Conservation (phyloP, 2,797 vertebrate species). For the Lutjanus campechanus region DNA sequence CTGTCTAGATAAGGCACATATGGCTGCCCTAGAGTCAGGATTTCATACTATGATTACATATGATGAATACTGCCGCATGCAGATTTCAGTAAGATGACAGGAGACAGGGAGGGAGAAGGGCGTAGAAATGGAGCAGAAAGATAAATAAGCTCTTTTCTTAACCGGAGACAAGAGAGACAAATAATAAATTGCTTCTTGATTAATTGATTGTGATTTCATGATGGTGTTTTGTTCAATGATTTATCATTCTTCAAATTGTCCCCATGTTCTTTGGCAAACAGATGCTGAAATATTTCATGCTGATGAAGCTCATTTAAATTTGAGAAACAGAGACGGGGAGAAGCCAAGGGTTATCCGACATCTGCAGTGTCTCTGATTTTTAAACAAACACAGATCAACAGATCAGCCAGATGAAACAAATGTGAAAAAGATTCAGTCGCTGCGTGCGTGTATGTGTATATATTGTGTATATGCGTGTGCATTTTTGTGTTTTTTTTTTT, state of each 20-base stretch:
- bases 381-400: slow-evolving; percentile 76
- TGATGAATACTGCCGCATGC: slow-evolving; percentile 49
- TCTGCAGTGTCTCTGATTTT: slow-evolving; percentile 75
- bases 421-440: slow-evolving; percentile 71
- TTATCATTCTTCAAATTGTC: slow-evolving; percentile 54
- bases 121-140: slow-evolving; percentile 18
- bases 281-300: slow-evolving; percentile 66
- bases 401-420: slow-evolving; percentile 80
- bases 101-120: slow-evolving; percentile 23
- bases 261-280: slow-evolving; percentile 51
- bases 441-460: neutral
- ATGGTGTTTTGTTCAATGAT: slow-evolving; percentile 43
- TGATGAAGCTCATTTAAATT: slow-evolving; percentile 68
- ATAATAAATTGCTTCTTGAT: slow-evolving; percentile 36
- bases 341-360: slow-evolving; percentile 72
- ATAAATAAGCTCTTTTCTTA: slow-evolving; percentile 31
- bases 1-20: slow-evolving; percentile 37
- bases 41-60: slow-evolving; percentile 44
- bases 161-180: slow-evolving; percentile 33
- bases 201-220: slow-evolving; percentile 65
- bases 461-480: slow-evolving; percentile 17
- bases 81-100: slow-evolving; percentile 35
- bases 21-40: slow-evolving; percentile 35
- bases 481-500: slow-evolving; percentile 7
- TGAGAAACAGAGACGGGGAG: slow-evolving; percentile 47